Evolutionary conservation across 2,888 invertebrate species (phyloP).

Genomic region (Prosapia bicincta): DNA sequence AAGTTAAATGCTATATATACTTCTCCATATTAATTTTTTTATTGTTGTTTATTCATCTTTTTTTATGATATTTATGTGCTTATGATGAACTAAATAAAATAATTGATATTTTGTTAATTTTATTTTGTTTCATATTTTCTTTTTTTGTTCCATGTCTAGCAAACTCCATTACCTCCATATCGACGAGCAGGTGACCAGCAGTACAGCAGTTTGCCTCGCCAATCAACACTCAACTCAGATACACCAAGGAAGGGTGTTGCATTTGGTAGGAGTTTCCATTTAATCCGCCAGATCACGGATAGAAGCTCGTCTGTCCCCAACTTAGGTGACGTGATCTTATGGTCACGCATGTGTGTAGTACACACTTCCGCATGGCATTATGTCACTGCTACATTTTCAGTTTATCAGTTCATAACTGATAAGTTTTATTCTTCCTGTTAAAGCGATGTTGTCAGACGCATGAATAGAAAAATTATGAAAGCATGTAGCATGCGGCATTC

Average conservation of each 20-base stretch:
- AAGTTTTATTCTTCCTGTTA: neutral
- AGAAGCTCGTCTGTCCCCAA: conserved; percentile 88
- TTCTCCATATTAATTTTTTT: too few species aligned
- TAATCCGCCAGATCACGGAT: conserved; percentile 51
- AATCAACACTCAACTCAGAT: conserved; percentile 25
- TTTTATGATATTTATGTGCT: too few species aligned
- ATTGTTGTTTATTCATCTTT: too few species aligned
- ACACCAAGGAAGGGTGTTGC: conserved; percentile 59
- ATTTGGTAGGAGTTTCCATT: conserved; percentile 61
- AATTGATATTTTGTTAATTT: too few species aligned
- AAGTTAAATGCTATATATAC: too few species aligned
- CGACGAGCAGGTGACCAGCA: conserved; percentile 49
- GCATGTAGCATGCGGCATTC: neutral
- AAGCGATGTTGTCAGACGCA: too few species aligned
- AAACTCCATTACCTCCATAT: conserved; percentile 19
- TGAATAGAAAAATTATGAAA: too few species aligned
- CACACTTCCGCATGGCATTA: neutral
- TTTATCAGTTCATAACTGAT: neutral
- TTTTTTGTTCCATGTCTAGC: neutral
- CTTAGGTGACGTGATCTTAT: conserved; percentile 62
- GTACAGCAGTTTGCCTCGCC: conserved; percentile 77
- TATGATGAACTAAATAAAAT: too few species aligned
- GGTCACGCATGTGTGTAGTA: neutral
- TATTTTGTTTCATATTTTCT: too few species aligned
- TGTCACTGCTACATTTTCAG: neutral